Conservation (phyloP, 1,140 invertebrate species). For the Sminthurinus signatus region DNA sequence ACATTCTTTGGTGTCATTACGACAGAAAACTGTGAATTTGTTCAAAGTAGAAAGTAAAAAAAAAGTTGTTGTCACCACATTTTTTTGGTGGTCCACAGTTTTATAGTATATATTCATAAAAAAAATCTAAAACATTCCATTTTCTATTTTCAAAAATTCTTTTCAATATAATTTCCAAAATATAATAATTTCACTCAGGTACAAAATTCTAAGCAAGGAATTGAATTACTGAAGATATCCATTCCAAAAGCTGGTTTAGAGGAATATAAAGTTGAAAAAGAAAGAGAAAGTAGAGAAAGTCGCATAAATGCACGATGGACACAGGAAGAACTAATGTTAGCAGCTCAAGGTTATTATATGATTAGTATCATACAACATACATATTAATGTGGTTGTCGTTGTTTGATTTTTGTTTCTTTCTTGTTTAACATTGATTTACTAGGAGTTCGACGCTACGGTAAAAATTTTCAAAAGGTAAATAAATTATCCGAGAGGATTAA, state of each 20-base stretch:
- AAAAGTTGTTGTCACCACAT: no score
- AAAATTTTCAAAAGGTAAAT: conserved; percentile 92
- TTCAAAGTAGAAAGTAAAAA: no score
- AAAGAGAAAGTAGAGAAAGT: conserved; percentile 52
- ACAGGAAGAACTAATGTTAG: conserved; percentile 82
- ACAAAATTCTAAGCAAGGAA: conserved; percentile 87
- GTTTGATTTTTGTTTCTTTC: conserved; percentile 10
- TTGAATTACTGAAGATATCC: conserved; percentile 75
- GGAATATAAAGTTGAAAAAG: conserved; percentile 55
- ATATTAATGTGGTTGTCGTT: conserved; percentile 16
- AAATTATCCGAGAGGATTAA: no score
- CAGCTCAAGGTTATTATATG: conserved; percentile 64
- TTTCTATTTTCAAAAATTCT: background rate
- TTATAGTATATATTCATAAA: no score
- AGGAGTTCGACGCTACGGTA: conserved; percentile 85
- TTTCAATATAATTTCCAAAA: background rate
- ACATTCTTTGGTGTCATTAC: no score
- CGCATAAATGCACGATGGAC: conserved; percentile 85
- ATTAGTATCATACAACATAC: background rate
- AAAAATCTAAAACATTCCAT: no score
- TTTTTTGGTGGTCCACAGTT: no score
- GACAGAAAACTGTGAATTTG: no score
- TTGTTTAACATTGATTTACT: background rate
- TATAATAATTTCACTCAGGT: conserved; percentile 61
- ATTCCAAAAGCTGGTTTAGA: conserved; percentile 62